Base-by-base conservation (phyloP, 2,797 vertebrate genomes). In the Pampus argenteus region DNA sequence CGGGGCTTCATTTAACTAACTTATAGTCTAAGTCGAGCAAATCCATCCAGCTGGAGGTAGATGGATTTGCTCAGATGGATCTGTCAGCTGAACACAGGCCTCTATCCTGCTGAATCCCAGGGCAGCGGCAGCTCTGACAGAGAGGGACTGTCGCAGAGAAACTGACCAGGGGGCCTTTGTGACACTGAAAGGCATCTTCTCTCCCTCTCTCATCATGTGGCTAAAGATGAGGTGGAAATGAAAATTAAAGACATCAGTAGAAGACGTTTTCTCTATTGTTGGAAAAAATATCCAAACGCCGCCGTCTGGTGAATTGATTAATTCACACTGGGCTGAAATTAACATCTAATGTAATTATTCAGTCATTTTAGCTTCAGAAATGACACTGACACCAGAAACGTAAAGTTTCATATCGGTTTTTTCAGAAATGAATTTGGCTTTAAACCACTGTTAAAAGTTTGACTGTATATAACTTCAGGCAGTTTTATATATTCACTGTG, bases 1-100 rank as follows among this genome's bases (percentile, higher is more conserved):
- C 74, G 77, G 86, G 91, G 87, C 80, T 90, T 88, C 86, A 88
- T 93, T 91, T 91, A 86, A 87, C 88, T 85, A 88, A 88, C 86
- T 89, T 86, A 82, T 81, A 83, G 86, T 70, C 76, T 82, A 88
- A 89, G 86, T 84, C 8, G 26, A 11, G 57, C 78, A 86, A 89
- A 91, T 91, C 87, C 84, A 79, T 90, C 91, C 85, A 89, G 88
- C 85, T 86, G 89, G 90, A 90, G 74, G 76, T 70, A 83, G 88
- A 77, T 52, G 10, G 64, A n/a, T n/a, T n/a, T n/a, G n/a, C n/a
- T n/a, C 74, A 82, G 68, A 61, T 82, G 64, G 88, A 91, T 81
- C 87, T 91, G 88, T 86, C 82, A 48, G 84, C 77, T 66, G 73
- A 49, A 82, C 61, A 76, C 84, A 82, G 85, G 57, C 72, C 80